Evolutionary conservation across 2,113 vertebrate species (phyloP).

Genomic region (Terrapene triunguis): DNA sequence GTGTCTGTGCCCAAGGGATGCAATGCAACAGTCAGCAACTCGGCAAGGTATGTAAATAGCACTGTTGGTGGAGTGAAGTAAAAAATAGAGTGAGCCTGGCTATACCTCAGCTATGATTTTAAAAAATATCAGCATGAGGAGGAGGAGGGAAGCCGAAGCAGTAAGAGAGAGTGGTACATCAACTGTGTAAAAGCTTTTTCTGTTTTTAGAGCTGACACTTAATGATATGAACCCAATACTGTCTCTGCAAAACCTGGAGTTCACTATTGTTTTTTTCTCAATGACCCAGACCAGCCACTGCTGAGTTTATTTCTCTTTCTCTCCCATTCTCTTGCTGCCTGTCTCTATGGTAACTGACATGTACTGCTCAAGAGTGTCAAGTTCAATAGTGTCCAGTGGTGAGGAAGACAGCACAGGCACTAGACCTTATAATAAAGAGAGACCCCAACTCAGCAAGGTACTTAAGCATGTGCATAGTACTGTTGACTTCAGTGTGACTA

Average conservation of each 20-base stretch:
- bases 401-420: neutral
- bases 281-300: neutral
- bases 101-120: neutral
- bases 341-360: neutral
- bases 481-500: neutral
- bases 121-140: neutral
- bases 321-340: neutral
- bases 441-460: neutral
- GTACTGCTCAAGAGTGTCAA: neutral
- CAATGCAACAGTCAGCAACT: neutral
- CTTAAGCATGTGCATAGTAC: neutral
- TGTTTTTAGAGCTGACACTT: neutral
- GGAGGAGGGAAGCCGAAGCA: neutral
- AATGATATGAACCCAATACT: neutral
- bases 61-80: fast-evolving
- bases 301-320: neutral
- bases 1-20: neutral
- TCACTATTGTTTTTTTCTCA: neutral
- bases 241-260: neutral
- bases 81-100: neutral
- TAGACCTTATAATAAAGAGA: neutral
- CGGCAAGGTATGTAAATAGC: neutral
- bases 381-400: neutral
- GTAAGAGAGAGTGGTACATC: neutral
- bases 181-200: neutral